A percentile compares a stretch with the other conserved stretches of the same genome.
These are phyloP conservation scores for Gobiocypris rarus DNA, from an alignment of 2,113 vertebrate genomes.

Conservation along the genomic window DNA sequence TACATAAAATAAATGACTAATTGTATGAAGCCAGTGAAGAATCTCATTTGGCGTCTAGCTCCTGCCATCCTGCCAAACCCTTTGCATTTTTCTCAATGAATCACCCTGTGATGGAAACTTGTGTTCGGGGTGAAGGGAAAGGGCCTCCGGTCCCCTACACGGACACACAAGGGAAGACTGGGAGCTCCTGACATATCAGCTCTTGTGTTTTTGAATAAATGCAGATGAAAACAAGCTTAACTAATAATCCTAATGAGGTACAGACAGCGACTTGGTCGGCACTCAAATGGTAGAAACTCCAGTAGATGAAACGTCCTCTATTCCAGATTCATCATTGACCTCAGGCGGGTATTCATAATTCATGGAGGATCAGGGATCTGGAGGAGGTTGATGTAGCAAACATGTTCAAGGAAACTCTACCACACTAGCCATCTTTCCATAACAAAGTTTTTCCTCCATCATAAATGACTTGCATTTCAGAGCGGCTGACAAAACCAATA, in stretches of 20 bases:
- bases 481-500: no score
- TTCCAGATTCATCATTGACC: not conserved
- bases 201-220: not conserved
- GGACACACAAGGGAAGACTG: not conserved
- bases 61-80: not conserved
- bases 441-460: no score
- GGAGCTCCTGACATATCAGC: not conserved
- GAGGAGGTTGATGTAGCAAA: not conserved
- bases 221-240: no score
- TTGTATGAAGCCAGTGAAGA: slow-evolving; percentile 11
- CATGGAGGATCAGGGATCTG: not conserved
- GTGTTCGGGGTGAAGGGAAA: not conserved
- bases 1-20: not conserved
- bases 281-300: not conserved
- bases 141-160: not conserved
- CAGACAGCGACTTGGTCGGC: not conserved
- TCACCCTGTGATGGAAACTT: not conserved
- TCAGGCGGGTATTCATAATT: not conserved
- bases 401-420: not conserved
- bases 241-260: not conserved
- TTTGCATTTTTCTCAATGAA: slow-evolving; percentile 3
- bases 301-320: not conserved
- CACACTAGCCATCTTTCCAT: not conserved
- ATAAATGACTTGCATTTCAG: no score
- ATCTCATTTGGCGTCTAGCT: not conserved